Evolutionary conservation across 2,113 vertebrate genomes (phyloP).

Genomic region (Pampusana beccarii): DNA sequence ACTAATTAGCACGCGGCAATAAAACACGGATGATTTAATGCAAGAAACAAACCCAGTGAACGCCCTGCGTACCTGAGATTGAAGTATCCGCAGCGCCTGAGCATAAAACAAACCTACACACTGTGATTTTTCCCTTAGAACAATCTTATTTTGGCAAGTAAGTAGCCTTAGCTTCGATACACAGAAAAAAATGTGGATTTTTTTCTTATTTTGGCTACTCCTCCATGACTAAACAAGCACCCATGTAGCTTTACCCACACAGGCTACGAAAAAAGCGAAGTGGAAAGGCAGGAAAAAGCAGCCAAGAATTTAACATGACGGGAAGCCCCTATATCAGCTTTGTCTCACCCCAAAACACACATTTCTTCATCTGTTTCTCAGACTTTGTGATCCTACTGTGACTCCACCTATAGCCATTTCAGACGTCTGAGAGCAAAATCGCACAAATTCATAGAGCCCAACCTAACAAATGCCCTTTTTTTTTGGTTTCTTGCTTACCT

Average conservation of each 20-base stretch:
- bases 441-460: not conserved
- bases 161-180: not conserved
- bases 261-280: not conserved
- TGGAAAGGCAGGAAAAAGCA: not conserved
- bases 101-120: fast-evolving
- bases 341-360: not conserved
- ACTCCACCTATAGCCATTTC: not conserved
- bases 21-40: not conserved
- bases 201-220: not conserved
- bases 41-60: not conserved
- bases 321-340: not conserved
- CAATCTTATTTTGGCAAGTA: not conserved
- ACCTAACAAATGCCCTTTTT: fast-evolving
- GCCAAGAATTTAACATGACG: not conserved
- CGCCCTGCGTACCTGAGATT: not conserved
- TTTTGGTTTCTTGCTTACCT: not conserved
- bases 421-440: not conserved
- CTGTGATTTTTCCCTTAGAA: no score
- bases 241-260: not conserved
- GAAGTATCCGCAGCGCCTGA: not conserved
- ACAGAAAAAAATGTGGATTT: fast-evolving
- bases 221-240: no score
- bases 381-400: not conserved
- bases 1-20: fast-evolving
- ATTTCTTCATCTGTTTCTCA: not conserved